Percentiles rank a stretch among this genome's conserved stretches.
These are phyloP conservation scores for Vanacampus margaritifer DNA, from an alignment of 2,113 vertebrate genomes.

Conservation along the genomic window DNA sequence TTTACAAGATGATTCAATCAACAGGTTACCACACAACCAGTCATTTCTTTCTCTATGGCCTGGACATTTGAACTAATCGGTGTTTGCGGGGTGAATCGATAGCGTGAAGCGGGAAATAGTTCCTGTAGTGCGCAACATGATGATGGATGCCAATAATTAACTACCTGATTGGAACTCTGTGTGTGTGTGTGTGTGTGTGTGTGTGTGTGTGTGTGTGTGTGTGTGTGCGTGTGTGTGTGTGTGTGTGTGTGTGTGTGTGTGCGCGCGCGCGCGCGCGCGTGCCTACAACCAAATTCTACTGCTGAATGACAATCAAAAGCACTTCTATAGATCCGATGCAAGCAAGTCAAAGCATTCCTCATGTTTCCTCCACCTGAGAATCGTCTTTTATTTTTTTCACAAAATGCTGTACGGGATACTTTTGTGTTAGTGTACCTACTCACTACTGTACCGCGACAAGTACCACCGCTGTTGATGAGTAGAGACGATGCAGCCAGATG, in stretches of 20 bases:
- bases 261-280: too few relatives aligned
- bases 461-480: conserved; percentile 33
- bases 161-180: conserved; percentile 25
- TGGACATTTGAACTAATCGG: conserved; percentile 9
- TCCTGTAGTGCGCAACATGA: neutral
- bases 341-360: conserved; percentile 44
- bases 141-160: conserved; percentile 4
- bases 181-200: conserved; percentile 16
- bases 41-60: neutral
- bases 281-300: conserved; percentile 53
- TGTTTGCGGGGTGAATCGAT: neutral
- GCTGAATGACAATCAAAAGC: conserved; percentile 67
- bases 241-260: conserved; percentile 12
- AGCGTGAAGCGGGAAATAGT: neutral
- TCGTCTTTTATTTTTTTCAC: conserved; percentile 13
- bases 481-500: conserved; percentile 23
- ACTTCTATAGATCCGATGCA: neutral
- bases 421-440: conserved; percentile 29
- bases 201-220: conserved; percentile 43
- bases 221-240: conserved; percentile 28
- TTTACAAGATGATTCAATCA: conserved; percentile 12
- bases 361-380: conserved; percentile 10
- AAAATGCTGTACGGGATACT: conserved; percentile 26
- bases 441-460: conserved; percentile 31
- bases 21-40: conserved; percentile 15